Base-by-base conservation (phyloP, 2,113 vertebrate species). In the Camarhynchus parvulus region DNA sequence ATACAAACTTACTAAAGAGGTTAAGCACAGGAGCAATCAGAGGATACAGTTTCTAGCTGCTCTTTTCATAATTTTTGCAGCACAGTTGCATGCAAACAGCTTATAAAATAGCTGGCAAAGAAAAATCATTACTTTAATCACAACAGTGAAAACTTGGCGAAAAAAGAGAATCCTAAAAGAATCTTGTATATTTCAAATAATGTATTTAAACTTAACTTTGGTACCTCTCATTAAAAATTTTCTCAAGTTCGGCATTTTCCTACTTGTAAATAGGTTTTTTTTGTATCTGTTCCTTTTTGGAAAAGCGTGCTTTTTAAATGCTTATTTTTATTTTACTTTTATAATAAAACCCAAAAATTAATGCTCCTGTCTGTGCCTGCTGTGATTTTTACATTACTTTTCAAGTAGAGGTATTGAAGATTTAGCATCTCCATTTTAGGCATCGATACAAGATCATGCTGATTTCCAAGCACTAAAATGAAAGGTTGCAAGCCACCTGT, bases 301-400 rank as follows among this genome's bases (percentile, higher is more conserved):
- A 88, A 79, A 92, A 96, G 81, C 59, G 44, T 96, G 92, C 97
- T 98, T 98, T 98, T 98, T 86, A 97, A 98, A 98, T 96, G 97
- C 98, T 97, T 98, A 96, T 98, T 98, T 98, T 98, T 98, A 98
- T 98, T 98, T 97, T 98, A 98, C 98, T 98, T 98, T 98, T 98
- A 97, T 98, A 98, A 98, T 98, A 98, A 98, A 97, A 97, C 83
- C 6, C 83, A 46, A 97, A 98, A 97, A 97, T 56, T 12, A 89
- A 94, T 72, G 72, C 83, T 58, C 39, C 87, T 56, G 73, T 91
- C 69, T 91, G 44, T 44, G 33, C 25, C 94, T 69, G 63, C 44
- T 67, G 30, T 72, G 47, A 53, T 85, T 91, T 69, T 88, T 74
- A 58, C 49, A 2, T 46, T 58, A 49, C 23, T 42, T 72, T 59